Base-by-base conservation (phyloP, 2,888 invertebrate species). In the Andrena bicolor region DNA sequence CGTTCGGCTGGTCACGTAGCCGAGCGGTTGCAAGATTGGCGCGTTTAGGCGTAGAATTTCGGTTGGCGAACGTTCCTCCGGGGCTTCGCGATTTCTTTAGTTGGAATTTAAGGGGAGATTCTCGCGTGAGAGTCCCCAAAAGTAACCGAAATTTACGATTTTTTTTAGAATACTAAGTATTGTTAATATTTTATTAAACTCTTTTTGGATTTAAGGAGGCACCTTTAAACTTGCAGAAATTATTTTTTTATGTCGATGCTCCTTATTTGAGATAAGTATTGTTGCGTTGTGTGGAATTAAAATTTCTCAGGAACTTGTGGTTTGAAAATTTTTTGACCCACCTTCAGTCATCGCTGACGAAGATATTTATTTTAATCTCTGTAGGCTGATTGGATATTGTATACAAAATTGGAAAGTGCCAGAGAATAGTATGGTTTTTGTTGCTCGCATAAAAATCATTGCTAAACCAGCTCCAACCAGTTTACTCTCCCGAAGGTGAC, bases 401-500 rank as follows among this genome's bases (percentile, higher is more conserved):
- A 30, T n/a, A 32, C 32, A 35, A 4, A 2, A 7, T 6, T 20
- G 13, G 4, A 8, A 58, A 28, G 16, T n/a, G 7, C 0, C 49
- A 35, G 35, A 10, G 35, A n/a, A 51, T 69, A 35, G 28, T 48
- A 28, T 30, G 8, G 10, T 26, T 16, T 61, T 23, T 23, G n/a
- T 32, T 7, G 20, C 28, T 69, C 26, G 61, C 65, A 64, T 49
- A 5, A 28, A 72, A 60, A 53, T 49, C 65, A 28, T 41, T 64
- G 23, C 63, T 63, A 53, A 72, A 82, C 56, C 86, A 73, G 49
- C 80, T 68, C 63, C 30, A 56, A 83, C 88, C 74, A 89, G 88
- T 89, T 89, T 86, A 79, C 83, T 86, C 88, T 86, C n/a, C 81
- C 72, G 56, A 49, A 61, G 35, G 49, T 20, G 32, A 75, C 76